These are phyloP conservation scores for Drosophila hamatofila DNA, from an alignment of 2,888 invertebrate species.

Conservation along the genomic window DNA sequence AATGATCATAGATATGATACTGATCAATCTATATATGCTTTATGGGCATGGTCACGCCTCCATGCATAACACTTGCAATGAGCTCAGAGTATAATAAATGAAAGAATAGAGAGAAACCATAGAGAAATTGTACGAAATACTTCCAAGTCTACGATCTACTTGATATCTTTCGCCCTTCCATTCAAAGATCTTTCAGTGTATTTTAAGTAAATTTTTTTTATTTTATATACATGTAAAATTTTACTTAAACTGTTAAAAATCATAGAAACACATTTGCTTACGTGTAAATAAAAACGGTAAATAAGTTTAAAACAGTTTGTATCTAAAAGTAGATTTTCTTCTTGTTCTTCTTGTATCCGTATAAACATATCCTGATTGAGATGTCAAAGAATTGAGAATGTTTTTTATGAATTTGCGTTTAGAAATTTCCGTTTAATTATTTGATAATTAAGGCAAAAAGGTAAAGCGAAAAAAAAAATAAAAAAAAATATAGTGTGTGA, in stretches of 20 bases:
- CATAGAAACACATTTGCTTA: constrained; percentile 72
- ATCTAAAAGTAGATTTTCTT: constrained; percentile 23
- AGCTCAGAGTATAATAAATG: not conserved
- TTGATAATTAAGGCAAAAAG: constrained; percentile 10
- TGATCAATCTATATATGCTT: not conserved
- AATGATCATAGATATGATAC: no score
- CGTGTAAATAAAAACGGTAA: constrained; percentile 40
- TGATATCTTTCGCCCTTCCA: not conserved
- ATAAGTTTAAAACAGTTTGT: constrained; percentile 41
- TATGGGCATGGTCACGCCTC: not conserved
- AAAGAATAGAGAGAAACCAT: not conserved
- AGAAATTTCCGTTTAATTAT: not conserved
- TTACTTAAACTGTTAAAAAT: constrained; percentile 67
- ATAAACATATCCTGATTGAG: constrained; percentile 12
- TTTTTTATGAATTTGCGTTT: not conserved
- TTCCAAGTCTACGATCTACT: not conserved
- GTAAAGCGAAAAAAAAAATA: constrained; percentile 12
- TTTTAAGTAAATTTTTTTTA: constrained; percentile 54
- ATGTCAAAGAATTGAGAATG: not conserved
- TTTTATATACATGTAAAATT: constrained; percentile 72
- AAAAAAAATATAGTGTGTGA: constrained; percentile 11
- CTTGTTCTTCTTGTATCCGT: not conserved
- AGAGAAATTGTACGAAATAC: not conserved
- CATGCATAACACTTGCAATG: not conserved
- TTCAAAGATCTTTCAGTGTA: not conserved